Conservation (phyloP, 2,888 invertebrate genomes). For the Leptinotarsa juncta region DNA sequence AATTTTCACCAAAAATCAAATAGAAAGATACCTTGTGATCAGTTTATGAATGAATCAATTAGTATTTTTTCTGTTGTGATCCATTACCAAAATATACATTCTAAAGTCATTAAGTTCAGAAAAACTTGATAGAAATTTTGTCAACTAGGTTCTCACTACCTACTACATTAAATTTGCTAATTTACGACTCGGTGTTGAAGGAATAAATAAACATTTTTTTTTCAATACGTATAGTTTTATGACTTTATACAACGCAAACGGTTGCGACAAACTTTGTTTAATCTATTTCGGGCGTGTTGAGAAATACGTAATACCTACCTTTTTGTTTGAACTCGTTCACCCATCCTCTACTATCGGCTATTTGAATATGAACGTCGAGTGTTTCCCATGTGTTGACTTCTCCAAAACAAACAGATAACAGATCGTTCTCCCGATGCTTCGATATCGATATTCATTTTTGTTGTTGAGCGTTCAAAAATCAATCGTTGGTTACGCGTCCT, state of each 20-base stretch:
- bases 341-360: constrained; percentile 1
- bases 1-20: too few species aligned
- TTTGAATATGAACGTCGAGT: constrained; percentile 5
- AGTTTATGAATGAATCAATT: too few species aligned
- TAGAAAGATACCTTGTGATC: too few species aligned
- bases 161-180: neutral
- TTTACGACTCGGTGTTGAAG: too few species aligned
- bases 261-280: neutral
- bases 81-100: too few species aligned
- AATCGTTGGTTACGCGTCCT: constrained; percentile 29
- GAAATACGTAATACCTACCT: neutral
- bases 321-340: constrained; percentile 10
- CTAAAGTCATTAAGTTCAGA: too few species aligned
- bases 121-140: too few species aligned
- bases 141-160: neutral
- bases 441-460: neutral
- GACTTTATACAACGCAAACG: constrained; percentile 2
- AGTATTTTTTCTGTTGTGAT: too few species aligned
- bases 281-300: neutral
- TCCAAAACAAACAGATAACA: constrained; percentile 36
- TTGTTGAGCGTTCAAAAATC: constrained; percentile 11
- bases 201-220: too few species aligned
- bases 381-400: neutral
- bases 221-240: neutral
- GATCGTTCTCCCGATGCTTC: neutral